Evolutionary conservation across 2,797 vertebrate genomes (phyloP).

Genomic region (Phoxinus dragarum): DNA sequence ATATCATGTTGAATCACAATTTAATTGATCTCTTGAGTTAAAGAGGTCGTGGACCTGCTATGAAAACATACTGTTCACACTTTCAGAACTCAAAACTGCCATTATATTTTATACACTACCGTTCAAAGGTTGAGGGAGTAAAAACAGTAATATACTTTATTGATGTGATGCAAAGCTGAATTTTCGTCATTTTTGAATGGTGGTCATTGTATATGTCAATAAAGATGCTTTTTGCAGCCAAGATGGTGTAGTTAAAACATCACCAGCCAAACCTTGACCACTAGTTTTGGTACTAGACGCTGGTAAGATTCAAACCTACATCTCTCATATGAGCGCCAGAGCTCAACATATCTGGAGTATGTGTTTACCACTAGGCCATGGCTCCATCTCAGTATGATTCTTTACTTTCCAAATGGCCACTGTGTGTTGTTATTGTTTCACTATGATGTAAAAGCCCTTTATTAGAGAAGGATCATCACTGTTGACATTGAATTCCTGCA

Average conservation of each 20-base stretch:
- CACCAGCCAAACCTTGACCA: background rate
- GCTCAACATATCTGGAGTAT: background rate
- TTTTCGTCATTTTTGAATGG: background rate
- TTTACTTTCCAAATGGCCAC: background rate
- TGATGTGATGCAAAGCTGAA: background rate
- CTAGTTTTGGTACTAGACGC: background rate
- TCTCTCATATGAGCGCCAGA: background rate
- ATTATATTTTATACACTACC: background rate
- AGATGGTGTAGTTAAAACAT: background rate
- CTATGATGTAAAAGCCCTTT: slow-evolving; percentile 29
- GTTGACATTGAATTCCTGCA: slow-evolving; percentile 51
- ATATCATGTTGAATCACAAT: background rate
- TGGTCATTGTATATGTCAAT: background rate
- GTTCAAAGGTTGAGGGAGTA: background rate
- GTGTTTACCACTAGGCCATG: background rate
- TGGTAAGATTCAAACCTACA: background rate
- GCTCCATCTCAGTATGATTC: background rate
- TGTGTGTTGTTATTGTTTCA: slow-evolving; percentile 33
- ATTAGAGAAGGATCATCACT: slow-evolving; percentile 16
- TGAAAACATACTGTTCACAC: background rate
- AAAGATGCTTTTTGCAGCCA: background rate
- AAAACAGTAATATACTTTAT: background rate
- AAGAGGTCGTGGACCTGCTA: background rate
- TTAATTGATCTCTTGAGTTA: background rate
- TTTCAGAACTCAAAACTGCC: background rate